These are phyloP conservation scores for Turritopsis dohrnii DNA, from an alignment of 30 jellyfish, hydroid and myxozoan genomes.

Conservation along the genomic window DNA sequence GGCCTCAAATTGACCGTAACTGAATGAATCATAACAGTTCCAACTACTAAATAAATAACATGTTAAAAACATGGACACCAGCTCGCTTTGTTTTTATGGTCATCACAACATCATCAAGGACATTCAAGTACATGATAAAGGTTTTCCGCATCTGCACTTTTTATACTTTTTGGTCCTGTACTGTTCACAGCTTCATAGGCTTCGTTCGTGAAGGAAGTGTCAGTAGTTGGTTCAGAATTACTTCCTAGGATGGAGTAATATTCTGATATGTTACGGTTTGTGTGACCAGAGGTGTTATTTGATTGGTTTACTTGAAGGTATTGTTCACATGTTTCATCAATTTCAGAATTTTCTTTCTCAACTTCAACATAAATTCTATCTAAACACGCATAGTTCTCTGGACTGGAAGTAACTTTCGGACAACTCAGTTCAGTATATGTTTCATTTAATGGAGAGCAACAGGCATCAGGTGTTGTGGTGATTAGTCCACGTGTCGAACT, in stretches of 20 bases:
- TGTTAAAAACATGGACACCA: neutral
- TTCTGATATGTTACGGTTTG: too few species aligned
- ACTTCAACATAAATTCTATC: neutral
- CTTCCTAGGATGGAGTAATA: too few species aligned
- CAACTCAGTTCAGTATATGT: neutral
- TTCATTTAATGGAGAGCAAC: neutral
- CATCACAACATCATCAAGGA: neutral
- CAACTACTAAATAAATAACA: neutral
- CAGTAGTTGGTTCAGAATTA: too few species aligned
- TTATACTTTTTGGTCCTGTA: neutral
- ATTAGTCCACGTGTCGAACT: neutral
- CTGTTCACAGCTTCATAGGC: neutral
- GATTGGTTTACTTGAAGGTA: too few species aligned
- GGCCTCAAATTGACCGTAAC: too few species aligned
- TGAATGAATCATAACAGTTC: too few species aligned
- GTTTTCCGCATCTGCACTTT: neutral
- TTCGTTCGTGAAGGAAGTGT: neutral
- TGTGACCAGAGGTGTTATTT: neutral
- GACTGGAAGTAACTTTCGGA: neutral
- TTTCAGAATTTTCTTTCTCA: neutral
- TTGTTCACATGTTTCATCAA: neutral
- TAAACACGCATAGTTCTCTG: neutral
- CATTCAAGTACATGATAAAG: neutral
- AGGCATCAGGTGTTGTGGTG: neutral
- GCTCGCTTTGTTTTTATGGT: too few species aligned